Conservation (phyloP, 2,113 vertebrate genomes). For the Ranitomeya variabilis region DNA sequence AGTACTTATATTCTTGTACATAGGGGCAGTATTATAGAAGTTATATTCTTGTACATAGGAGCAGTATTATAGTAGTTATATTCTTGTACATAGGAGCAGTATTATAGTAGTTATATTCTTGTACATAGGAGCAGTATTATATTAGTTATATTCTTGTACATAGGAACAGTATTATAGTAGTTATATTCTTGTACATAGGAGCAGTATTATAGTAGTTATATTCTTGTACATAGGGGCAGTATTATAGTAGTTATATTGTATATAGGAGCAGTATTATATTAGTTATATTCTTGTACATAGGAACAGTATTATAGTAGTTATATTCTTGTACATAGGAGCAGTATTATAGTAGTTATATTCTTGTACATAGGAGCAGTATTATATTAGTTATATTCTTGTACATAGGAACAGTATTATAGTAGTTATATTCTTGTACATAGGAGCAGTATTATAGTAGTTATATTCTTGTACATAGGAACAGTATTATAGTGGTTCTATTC, state of each 20-base stretch:
- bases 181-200: background rate
- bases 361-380: too few relatives aligned
- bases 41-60: too few relatives aligned
- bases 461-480: background rate
- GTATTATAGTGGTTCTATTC: background rate
- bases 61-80: too few relatives aligned
- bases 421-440: too few relatives aligned
- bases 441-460: background rate
- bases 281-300: background rate
- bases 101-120: background rate
- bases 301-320: background rate
- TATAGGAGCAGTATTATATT: background rate
- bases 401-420: too few relatives aligned
- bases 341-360: too few relatives aligned
- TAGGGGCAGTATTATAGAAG: too few relatives aligned
- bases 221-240: background rate
- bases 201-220: slow-evolving; percentile 9
- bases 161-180: background rate
- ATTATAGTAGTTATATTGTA: slow-evolving; percentile 4
- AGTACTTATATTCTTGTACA: too few relatives aligned
- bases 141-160: background rate
- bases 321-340: too few relatives aligned
- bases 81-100: too few relatives aligned
- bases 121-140: background rate
- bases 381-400: too few relatives aligned